Evolutionary conservation across 2,113 vertebrate species (phyloP).

Genomic region (Tapirus terrestris): DNA sequence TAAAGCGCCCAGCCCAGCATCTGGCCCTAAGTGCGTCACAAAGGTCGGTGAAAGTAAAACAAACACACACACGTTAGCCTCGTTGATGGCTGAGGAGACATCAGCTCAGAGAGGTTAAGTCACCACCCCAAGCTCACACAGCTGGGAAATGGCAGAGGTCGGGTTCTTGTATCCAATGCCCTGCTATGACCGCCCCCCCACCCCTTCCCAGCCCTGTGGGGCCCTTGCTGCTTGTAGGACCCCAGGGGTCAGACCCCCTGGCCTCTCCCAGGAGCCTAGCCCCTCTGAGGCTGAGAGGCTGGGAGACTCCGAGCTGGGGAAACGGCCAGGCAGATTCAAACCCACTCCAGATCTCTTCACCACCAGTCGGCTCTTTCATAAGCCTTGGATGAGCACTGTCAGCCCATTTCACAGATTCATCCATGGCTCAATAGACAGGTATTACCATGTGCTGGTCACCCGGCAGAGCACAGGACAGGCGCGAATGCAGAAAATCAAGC

Average conservation of each 20-base stretch:
- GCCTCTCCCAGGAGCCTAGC: not conserved
- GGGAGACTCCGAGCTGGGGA: not conserved
- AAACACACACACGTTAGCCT: not conserved
- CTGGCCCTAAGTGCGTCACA: not conserved
- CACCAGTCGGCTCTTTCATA: not conserved
- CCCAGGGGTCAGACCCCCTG: not conserved
- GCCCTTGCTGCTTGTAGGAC: not conserved
- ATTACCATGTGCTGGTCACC: not conserved
- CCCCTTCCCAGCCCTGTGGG: not conserved
- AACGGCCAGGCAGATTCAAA: not conserved
- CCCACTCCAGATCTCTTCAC: not conserved
- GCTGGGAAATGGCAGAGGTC: not conserved
- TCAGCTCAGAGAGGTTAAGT: not conserved
- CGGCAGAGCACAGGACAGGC: not conserved
- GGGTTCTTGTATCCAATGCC: not conserved
- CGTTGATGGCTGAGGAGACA: not conserved
- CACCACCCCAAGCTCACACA: not conserved
- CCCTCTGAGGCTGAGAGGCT: not conserved
- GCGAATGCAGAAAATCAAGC: not conserved
- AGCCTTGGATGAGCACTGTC: not conserved
- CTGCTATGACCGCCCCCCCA: rapidly evolving
- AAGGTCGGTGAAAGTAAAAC: not conserved
- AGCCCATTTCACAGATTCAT: not conserved
- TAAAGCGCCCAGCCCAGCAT: not conserved
- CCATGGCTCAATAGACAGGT: not conserved